Base-by-base conservation (phyloP, 2,113 vertebrate genomes). In the Ovis canadensis region DNA sequence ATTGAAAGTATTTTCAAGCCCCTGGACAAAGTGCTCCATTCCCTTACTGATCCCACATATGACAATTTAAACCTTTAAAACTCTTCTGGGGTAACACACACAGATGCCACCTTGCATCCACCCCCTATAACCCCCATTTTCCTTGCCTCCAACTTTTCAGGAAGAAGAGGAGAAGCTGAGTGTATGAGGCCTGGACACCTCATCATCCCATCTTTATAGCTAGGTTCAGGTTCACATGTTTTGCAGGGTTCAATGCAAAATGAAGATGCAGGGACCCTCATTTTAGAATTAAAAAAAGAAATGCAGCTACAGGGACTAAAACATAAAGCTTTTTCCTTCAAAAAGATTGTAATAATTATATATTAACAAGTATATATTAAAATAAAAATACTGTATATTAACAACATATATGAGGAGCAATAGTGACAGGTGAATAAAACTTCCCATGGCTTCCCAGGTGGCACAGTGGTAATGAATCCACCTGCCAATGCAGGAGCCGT, bases 31-130 rank as follows among this genome's bases (percentile, higher is more conserved):
- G 78, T 31, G 29, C 64, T 90, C 21, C 31, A 71, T 85, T 91
- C 57, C 36, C 40, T 88, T 10, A 57, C 57, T 84, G 77, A 80
- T 50, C 78, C 21, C 36, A n/a, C 60, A 87, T 1, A 40, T 55
- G 48, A 82, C 29, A 88, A 52, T 80, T 95, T 64, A 93, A 78
- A 78, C 29, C 43, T 91, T 94, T 89, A 92, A 94, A 93, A 93
- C 33, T n/a, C 43, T 59, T 13, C 21, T 31, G 83, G 5, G 31
- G n/a, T 21, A 31, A 54, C 59, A 64, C 40, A 84, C 25, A 88
- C 40, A 90, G 83, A 88, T 48, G 1, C 48, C 19, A 85, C 17
- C 14, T 6, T 78, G n/a, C 9, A 15, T 57, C 21, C 43, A 74
- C 19, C 36, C 2, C 19, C 12, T 3, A 4, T 0, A 15, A 55